phyloP scores from a whole-genome alignment of 2,888 invertebrate species.

The Zygaena filipendulae region DNA sequence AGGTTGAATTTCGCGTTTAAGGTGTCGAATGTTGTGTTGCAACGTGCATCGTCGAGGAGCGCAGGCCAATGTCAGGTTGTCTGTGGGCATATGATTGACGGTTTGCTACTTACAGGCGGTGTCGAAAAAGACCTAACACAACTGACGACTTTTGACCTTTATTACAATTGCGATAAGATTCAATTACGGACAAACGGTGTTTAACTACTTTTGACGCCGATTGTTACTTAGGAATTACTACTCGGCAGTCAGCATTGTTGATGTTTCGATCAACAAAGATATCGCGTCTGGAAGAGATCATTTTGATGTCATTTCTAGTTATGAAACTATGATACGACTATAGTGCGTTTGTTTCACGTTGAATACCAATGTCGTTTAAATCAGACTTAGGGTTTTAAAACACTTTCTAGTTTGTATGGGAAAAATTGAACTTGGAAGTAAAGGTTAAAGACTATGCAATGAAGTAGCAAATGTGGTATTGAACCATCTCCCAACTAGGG shows the following conservation, averaged over 20 bases:
- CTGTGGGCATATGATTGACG: slow-evolving; percentile 20
- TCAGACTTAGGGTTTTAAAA: too few species aligned
- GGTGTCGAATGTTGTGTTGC: slow-evolving; percentile 25
- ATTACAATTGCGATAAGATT: slow-evolving; percentile 7
- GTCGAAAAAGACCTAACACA: neutral
- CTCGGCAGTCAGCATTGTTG: slow-evolving; percentile 1
- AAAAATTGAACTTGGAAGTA: too few species aligned
- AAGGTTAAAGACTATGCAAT: too few species aligned
- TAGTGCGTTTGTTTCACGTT: too few species aligned
- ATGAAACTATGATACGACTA: slow-evolving; percentile 1
- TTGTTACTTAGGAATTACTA: too few species aligned
- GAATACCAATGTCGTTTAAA: too few species aligned
- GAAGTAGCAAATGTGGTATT: too few species aligned
- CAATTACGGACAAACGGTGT: slow-evolving; percentile 6
- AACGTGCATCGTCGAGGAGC: slow-evolving; percentile 15
- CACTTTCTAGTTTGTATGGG: too few species aligned
- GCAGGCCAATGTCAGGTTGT: slow-evolving; percentile 26
- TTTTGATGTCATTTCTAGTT: slow-evolving; percentile 2
- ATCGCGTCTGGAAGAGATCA: neutral
- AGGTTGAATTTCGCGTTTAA: slow-evolving; percentile 22
- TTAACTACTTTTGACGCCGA: too few species aligned
- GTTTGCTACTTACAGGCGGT: slow-evolving; percentile 10
- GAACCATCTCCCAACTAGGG: too few species aligned
- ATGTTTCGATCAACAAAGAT: neutral
- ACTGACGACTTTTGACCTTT: slow-evolving; percentile 1